Evolutionary conservation across 2,797 vertebrate genomes (phyloP).

Genomic region (Myotis vivesi): DNA sequence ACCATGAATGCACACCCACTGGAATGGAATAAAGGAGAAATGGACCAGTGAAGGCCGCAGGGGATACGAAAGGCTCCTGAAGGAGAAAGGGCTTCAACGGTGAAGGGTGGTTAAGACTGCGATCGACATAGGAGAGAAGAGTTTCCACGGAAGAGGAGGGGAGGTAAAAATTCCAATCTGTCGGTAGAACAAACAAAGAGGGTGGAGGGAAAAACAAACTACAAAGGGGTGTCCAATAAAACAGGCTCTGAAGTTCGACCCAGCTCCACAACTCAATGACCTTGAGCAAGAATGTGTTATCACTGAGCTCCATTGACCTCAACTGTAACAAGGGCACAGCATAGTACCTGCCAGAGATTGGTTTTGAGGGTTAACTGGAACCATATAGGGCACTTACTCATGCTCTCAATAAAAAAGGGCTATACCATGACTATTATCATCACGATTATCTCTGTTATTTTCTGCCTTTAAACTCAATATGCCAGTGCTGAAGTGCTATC

Average conservation of each 20-base stretch:
- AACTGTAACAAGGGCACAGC: neutral
- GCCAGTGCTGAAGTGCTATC: neutral
- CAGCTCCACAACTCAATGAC: neutral
- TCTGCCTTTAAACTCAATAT: neutral
- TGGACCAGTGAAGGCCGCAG: rapidly evolving
- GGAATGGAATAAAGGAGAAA: neutral
- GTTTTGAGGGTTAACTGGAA: neutral
- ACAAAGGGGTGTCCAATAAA: neutral
- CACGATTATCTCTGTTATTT: neutral
- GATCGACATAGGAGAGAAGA: neutral
- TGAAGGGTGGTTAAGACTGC: neutral
- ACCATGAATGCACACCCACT: rapidly evolving
- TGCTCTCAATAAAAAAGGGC: neutral
- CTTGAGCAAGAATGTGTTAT: neutral
- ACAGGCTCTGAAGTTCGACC: no score
- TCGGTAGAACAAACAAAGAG: neutral
- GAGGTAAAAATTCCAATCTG: neutral
- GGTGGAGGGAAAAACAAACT: neutral
- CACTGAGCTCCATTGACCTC: neutral
- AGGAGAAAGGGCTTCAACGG: neutral
- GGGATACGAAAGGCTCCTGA: neutral
- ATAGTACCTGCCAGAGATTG: neutral
- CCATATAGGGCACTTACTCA: rapidly evolving
- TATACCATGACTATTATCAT: rapidly evolving
- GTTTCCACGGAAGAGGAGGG: neutral